These are phyloP conservation scores for Calameuta pallipes DNA, from an alignment of 2,888 invertebrate species.

Conservation along the genomic window DNA sequence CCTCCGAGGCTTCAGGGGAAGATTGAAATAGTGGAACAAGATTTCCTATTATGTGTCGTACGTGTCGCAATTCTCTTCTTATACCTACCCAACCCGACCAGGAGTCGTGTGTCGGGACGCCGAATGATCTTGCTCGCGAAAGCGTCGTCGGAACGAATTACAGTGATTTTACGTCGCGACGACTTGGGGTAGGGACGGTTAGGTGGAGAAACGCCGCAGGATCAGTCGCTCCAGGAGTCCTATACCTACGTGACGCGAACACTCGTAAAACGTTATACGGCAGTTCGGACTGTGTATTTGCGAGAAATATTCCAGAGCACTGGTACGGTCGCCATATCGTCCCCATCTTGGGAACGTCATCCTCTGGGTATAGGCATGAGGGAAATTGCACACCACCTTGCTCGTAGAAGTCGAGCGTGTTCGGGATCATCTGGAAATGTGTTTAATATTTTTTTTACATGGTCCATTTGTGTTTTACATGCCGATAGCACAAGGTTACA, in stretches of 20 bases:
- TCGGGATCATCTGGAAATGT: background rate
- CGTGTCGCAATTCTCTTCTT: background rate
- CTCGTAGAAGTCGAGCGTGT: background rate
- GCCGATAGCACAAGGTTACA: background rate
- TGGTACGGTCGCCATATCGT: background rate
- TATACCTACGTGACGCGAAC: background rate
- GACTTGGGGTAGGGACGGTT: background rate
- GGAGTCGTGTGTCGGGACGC: background rate
- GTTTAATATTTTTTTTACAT: background rate
- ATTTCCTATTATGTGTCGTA: background rate
- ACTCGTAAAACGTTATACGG: background rate
- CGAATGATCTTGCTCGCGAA: background rate
- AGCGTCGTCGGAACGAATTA: too few relatives aligned
- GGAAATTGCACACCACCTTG: background rate
- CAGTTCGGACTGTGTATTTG: background rate
- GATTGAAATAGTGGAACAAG: background rate
- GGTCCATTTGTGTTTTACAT: background rate
- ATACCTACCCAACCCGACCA: background rate
- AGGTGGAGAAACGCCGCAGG: background rate
- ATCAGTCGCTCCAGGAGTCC: background rate
- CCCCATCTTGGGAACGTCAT: too few relatives aligned
- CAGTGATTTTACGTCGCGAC: background rate
- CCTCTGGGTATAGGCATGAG: background rate
- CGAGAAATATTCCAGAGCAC: background rate
- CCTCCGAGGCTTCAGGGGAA: background rate